phyloP scores from a whole-genome alignment of 2,797 vertebrate genomes.

The Diplodus sargus region DNA sequence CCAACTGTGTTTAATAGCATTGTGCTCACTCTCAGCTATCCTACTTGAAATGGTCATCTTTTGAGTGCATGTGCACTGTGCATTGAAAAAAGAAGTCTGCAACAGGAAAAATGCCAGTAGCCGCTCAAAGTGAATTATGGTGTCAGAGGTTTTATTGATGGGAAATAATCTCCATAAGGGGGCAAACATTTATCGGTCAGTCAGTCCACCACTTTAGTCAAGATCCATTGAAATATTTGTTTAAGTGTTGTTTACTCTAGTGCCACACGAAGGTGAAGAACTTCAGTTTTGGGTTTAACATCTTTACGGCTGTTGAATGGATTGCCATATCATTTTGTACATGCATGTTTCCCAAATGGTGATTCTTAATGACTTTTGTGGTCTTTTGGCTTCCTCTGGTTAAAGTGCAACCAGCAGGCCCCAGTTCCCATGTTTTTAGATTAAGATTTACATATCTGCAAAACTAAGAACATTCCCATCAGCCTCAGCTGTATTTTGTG shows the following conservation, averaged over 20 bases:
- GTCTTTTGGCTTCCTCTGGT: neutral
- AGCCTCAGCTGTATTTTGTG: neutral
- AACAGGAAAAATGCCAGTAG: neutral
- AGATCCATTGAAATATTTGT: neutral
- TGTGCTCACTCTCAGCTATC: neutral
- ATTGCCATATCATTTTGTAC: neutral
- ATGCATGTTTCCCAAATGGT: neutral
- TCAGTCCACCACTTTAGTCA: neutral
- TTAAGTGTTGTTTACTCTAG: neutral
- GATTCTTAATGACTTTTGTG: neutral
- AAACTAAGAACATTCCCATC: neutral
- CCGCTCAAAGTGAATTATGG: neutral
- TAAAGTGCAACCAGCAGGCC: neutral
- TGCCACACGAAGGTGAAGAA: too few relatives aligned
- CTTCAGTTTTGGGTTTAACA: neutral
- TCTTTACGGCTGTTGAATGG: neutral
- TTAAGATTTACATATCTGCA: neutral
- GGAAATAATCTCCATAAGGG: neutral
- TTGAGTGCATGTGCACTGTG: neutral
- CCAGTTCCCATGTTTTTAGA: too few relatives aligned
- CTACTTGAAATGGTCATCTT: neutral
- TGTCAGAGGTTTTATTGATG: neutral
- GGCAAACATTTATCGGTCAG: too few relatives aligned
- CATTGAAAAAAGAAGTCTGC: neutral
- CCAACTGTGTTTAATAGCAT: slow-evolving; percentile 1